phyloP scores from a whole-genome alignment of 2,797 vertebrate genomes.

The Callimico goeldii region DNA sequence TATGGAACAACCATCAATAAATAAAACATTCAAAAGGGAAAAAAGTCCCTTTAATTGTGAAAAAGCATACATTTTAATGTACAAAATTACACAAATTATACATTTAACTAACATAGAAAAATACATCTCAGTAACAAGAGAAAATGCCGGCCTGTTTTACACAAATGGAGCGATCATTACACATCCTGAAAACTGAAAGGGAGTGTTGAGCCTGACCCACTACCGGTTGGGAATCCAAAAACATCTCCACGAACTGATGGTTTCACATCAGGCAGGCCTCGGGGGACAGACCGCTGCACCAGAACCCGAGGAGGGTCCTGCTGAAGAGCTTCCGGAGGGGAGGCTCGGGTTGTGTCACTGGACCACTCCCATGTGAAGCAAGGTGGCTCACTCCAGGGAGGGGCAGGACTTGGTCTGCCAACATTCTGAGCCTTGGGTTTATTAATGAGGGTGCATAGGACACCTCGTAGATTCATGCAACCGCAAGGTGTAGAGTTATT shows the following conservation, averaged over 20 bases:
- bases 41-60: constrained; percentile 79
- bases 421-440: neutral
- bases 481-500: neutral
- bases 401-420: neutral
- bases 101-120: constrained; percentile 87
- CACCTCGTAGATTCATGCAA: neutral
- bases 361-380: neutral
- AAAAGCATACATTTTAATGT: constrained; percentile 85
- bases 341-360: neutral
- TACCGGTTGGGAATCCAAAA: neutral
- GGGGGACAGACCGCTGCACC: constrained; percentile 60
- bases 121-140: constrained; percentile 86
- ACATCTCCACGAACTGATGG: neutral
- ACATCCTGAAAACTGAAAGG: constrained; percentile 76
- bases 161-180: constrained; percentile 73
- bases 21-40: constrained; percentile 43
- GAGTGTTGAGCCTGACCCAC: constrained; percentile 59
- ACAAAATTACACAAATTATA: constrained; percentile 87
- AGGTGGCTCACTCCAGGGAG: neutral
- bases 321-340: neutral
- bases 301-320: neutral
- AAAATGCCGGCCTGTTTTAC: constrained; percentile 82
- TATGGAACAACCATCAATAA: neutral
- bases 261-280: neutral
- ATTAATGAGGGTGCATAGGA: accelerated